Evolutionary conservation across 2,797 vertebrate genomes (phyloP).

Genomic region (Manis crassicaudata): DNA sequence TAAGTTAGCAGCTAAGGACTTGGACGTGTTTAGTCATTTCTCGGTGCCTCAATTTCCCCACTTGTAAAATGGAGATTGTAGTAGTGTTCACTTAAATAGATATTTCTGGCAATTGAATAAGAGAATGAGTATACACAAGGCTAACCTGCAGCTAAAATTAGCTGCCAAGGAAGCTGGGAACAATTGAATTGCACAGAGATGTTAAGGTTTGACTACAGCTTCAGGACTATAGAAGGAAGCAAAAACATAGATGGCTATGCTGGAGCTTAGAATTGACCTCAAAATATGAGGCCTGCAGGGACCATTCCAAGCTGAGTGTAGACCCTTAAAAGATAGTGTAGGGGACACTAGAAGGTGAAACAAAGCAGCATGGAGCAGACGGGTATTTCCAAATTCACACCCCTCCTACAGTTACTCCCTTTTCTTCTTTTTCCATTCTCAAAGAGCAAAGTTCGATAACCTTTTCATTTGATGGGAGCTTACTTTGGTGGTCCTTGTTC

Average conservation of each 20-base stretch:
- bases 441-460: not conserved
- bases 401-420: not conserved
- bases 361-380: not conserved
- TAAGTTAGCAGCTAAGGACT: not conserved
- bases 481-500: not conserved
- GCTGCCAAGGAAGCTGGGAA: not conserved
- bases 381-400: not conserved
- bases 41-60: not conserved
- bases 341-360: not conserved
- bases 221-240: not conserved
- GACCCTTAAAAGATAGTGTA: not conserved
- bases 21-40: not conserved
- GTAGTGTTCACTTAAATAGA: not conserved
- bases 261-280: slow-evolving; percentile 25
- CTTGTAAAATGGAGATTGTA: not conserved
- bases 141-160: not conserved
- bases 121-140: not conserved
- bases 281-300: not conserved
- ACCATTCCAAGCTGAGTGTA: not conserved
- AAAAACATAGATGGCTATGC: not conserved
- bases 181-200: not conserved
- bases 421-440: not conserved
- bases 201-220: not conserved
- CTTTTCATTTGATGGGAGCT: not conserved
- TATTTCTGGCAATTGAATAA: not conserved